Base-by-base conservation (phyloP, 2,888 invertebrate genomes). In the Drosophila siamana region DNA sequence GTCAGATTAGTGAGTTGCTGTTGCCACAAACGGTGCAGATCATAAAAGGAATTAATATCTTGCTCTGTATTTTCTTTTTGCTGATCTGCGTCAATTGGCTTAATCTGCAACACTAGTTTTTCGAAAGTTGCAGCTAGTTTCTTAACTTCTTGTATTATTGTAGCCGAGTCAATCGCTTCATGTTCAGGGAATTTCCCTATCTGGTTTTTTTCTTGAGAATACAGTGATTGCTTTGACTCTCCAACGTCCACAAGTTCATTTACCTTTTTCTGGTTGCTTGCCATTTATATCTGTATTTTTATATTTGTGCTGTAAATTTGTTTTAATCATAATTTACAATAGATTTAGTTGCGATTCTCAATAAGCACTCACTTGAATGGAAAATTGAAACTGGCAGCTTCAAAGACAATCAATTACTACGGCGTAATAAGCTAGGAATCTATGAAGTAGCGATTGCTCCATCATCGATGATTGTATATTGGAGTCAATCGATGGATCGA, bases 1-100 rank as follows among this genome's bases (percentile, higher is more conserved):
- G 22, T 22, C 2, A 67, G n/a, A 4, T 40, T 51, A 0, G 38
- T 24, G 15, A 56, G 9, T 26, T 67, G 59, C 0, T 59, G 15
- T 8, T 57, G 28, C 43, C 19, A 41, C 30, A 51, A 3, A 13
- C 22, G 19, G 3, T 33, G 9, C 2, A 55, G 13, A 24, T 55
- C 30, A 13, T 30, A 41, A 9, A 51, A 38, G 3, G 15, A 26
- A 2, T 0, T 7, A 1, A 41, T 22, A 3, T 8, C 5, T 28
- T 4, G 11, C 7, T 15, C 15, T 7, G 41, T 6, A n/a, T 16
- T 9, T 22, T 30, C 43, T n/a, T 33, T 4, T 0, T 9, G 1
- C 8, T 11, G 28, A 33, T 13, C 9, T 1, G 9, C 2, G 4
- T 13, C 2, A 41, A 30, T 8, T 6, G 43, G 13, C 9, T 40